Percentiles rank a stretch among this genome's conserved stretches.
phyloP scores from a whole-genome alignment of 1,140 invertebrate species.

The Sinonovacula constricta region DNA sequence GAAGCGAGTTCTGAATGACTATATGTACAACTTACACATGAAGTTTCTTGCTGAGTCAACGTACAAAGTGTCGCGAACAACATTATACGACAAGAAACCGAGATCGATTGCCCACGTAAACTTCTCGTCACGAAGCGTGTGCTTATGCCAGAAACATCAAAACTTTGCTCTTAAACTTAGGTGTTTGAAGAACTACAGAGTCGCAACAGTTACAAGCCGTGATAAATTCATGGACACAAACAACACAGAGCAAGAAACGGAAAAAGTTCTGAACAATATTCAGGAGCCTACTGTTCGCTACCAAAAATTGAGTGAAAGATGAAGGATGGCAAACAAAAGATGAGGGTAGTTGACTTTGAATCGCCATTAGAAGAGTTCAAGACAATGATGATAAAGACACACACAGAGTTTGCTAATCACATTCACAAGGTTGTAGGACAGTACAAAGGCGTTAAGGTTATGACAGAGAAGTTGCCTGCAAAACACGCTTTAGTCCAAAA shows the following conservation, averaged over 20 bases:
- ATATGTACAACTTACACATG: conserved; percentile 38
- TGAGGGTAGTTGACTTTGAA: conserved; percentile 22
- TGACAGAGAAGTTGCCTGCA: conserved; percentile 47
- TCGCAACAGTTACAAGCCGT: neutral
- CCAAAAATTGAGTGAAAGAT: conserved; percentile 39
- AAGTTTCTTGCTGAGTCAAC: conserved; percentile 21
- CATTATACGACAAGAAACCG: conserved; percentile 27
- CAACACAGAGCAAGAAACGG: neutral
- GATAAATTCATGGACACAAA: conserved; percentile 16
- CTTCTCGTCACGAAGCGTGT: conserved; percentile 24
- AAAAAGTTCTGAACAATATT: neutral
- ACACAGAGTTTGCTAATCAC: conserved; percentile 35
- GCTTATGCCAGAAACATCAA: conserved; percentile 34
- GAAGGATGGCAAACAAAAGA: conserved; percentile 27
- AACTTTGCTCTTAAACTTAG: conserved; percentile 20
- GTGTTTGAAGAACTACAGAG: conserved; percentile 34
- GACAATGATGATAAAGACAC: conserved; percentile 9
- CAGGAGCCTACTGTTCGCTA: neutral
- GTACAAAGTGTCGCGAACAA: conserved; percentile 28
- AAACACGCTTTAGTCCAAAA: conserved; percentile 20
- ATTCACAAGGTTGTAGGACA: conserved; percentile 27
- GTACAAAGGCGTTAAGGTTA: conserved; percentile 5
- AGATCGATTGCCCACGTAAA: conserved; percentile 9
- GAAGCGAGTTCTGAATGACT: conserved; percentile 34
- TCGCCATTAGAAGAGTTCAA: conserved; percentile 36